phyloP scores from a whole-genome alignment of 1,140 invertebrate genomes.

The Anoplolepis gracilipes region DNA sequence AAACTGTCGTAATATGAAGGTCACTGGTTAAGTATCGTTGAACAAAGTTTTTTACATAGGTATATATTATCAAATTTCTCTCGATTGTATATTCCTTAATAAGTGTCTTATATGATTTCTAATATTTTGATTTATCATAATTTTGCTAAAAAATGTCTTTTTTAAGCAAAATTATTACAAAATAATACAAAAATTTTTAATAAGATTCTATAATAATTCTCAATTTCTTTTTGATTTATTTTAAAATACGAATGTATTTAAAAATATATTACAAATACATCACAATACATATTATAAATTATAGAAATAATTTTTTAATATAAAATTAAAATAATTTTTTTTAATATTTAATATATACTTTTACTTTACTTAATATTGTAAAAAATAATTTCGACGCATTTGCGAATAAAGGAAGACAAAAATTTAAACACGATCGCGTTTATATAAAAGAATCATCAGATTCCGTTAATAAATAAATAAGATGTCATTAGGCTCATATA shows the following conservation, averaged over 20 bases:
- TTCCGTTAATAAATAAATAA: conserved; percentile 59
- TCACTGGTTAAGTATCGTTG: no score
- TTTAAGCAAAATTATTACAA: neutral
- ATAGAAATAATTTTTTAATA: no score
- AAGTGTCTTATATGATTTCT: no score
- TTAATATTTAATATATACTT: neutral
- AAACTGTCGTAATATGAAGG: no score
- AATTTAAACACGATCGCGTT: neutral
- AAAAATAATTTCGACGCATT: neutral
- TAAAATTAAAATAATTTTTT: neutral
- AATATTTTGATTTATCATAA: no score
- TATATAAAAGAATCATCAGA: conserved; percentile 25
- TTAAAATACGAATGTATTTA: neutral
- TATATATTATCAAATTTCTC: neutral
- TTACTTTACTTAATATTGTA: neutral
- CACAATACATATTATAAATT: neutral
- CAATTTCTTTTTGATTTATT: neutral
- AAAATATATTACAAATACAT: neutral
- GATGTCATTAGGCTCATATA: conserved; percentile 60
- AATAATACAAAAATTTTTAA: conserved; percentile 6
- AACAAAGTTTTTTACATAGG: neutral
- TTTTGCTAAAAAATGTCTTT: neutral
- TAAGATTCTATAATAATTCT: neutral
- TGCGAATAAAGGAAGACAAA: neutral
- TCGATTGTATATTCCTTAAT: neutral